Evolutionary conservation across 2,797 vertebrate species (phyloP), one percentile per base, ranked within the genome.

Genomic region (Microctenopoma steveboyesi): DNA sequence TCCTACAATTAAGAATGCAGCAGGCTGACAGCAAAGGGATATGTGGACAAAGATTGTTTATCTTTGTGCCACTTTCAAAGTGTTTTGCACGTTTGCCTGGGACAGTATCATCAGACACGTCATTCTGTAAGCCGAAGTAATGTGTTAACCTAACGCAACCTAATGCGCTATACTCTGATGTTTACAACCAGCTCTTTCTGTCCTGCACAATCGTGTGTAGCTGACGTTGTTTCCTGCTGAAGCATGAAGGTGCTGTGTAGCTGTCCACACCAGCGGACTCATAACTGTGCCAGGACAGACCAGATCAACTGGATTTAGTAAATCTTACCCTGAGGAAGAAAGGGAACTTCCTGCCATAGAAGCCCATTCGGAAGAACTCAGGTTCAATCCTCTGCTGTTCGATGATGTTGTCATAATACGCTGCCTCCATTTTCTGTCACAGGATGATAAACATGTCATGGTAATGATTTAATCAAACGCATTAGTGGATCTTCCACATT

Each of bases 371-470:
- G 90, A 99, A 99, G 89, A 99, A 99, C 89, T 99, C 98, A 0
- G 98, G 98, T 78, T 99, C 98, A 25, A 99, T 94, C 73, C 98
- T 93, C 90, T 99, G 98, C 87, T 99, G 98, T 65, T 99, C 98
- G 82, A 99, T 97, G 87, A 99, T 99, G 85, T 97, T 99, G 90
- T 99, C 98, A 2, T 98, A 99, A 89, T 98, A 99, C 0, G 97
- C 96, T 18, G 98, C 98, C 92, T 99, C 98, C 96, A 98, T 99
- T 98, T 99, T 99, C 98, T 99, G 91, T 65, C 63, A 73, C 72
- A 70, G 50, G 64, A 60, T 27, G 33, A 86, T 7, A 78, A 77
- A 85, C 18, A 72, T 14, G 50, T 45, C 54, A 55, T 71, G 72
- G 64, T 82, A 76, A 84, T 62, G 22, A 57, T 76, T 78, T 68